phyloP scores from a whole-genome alignment of 1,140 invertebrate genomes.

The Drosophila sp. region DNA sequence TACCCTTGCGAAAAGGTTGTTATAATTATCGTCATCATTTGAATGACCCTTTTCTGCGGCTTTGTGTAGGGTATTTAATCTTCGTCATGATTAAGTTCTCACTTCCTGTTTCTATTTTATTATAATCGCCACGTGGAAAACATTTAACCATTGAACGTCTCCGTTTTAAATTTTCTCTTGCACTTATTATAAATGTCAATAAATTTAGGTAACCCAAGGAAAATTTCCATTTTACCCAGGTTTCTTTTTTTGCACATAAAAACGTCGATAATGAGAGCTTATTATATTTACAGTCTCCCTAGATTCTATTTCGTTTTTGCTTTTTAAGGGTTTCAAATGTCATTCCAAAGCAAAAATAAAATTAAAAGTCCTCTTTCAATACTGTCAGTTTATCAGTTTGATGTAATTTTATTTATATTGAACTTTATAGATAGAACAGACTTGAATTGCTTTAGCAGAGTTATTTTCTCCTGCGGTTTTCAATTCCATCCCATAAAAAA shows the following conservation, averaged over 20 bases:
- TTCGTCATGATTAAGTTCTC: conserved; percentile 11
- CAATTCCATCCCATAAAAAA: conserved; percentile 1
- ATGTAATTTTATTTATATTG: conserved; percentile 33
- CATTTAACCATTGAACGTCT: too few relatives aligned
- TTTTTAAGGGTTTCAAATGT: neutral
- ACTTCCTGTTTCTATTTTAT: conserved; percentile 1
- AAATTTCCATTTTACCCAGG: neutral
- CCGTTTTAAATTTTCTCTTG: conserved; percentile 6
- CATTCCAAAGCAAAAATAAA: neutral
- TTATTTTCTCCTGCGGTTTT: conserved; percentile 10
- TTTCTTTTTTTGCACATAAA: conserved; percentile 12
- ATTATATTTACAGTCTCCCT: conserved; percentile 10
- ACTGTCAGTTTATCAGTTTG: conserved; percentile 17
- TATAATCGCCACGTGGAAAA: conserved; percentile 16
- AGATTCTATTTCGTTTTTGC: conserved; percentile 1
- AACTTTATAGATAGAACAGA: conserved; percentile 1
- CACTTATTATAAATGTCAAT: conserved; percentile 28
- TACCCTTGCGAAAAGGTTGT: conserved; percentile 4
- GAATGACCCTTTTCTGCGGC: conserved; percentile 14
- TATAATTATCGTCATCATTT: conserved; percentile 12
- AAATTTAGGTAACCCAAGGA: neutral
- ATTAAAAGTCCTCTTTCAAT: neutral
- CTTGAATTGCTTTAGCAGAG: conserved; percentile 16
- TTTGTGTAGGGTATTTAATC: conserved; percentile 15
- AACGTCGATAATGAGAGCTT: conserved; percentile 24